Base-by-base conservation (phyloP, 2,888 invertebrate genomes). In the Apotomis betuletana region DNA sequence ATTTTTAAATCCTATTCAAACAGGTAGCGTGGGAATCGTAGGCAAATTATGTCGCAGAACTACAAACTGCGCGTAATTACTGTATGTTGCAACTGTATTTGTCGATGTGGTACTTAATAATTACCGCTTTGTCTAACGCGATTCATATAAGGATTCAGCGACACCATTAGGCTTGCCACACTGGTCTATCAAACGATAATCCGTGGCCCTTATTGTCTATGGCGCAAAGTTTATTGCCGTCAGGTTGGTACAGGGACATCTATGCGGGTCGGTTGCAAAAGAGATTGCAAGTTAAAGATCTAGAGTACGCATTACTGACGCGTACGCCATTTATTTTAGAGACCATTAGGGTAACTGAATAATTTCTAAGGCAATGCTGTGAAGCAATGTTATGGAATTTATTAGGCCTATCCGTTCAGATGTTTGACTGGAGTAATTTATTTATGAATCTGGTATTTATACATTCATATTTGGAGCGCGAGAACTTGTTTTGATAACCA, bases 221-320 rank as follows among this genome's bases (percentile, higher is more conserved):
- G 73, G 44, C 62, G 71, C 78, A 79, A 77, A 76, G 77, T 76
- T 74, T 79, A 57, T 27, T 41, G 69, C 41, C 59, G 67, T 76
- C 74, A 51, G 5, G 44, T 73, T 70, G 60, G 62, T 76, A 76
- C 77, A 77, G 78, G 80, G 77, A 77, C 83, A 81, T 81, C 81
- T 82, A 83, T 83, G 82, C 83, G 79, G 78, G 78, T 74, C 77
- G 76, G 36, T 86, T 85, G 77, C 79, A 61, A 78, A 77, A 84
- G 74, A 59, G 58, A 59, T 67, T 58, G 51, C 59, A 51, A 58
- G 49, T 59, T 54, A 54, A 67, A 64, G 51, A 67, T 67, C 49
- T 65, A 65, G 57, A 65, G 36, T 46, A 57, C 65, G 51, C 62
- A 41, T 63, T 69, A 58, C 49, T 58, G 54, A 68, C 44, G 67